Evolutionary conservation across 2,888 invertebrate species (phyloP).

Genomic region (Tiphia femorata): DNA sequence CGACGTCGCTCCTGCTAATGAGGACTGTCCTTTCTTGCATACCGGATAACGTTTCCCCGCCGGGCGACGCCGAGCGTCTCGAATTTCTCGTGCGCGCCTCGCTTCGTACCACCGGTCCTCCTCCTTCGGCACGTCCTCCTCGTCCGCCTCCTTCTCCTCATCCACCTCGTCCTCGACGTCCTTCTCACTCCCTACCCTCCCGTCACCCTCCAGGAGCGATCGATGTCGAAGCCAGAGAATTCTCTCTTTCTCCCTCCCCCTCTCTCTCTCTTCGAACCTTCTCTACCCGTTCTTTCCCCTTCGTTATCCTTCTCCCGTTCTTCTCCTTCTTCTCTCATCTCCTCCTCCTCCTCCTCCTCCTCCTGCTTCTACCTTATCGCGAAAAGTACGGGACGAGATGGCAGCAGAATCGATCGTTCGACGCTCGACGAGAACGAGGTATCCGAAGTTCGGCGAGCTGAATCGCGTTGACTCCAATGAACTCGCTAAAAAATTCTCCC

Average conservation of each 20-base stretch:
- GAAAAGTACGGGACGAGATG: constrained; percentile 38
- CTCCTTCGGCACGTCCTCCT: background rate
- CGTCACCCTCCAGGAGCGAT: constrained; percentile 35
- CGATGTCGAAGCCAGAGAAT: constrained; percentile 37
- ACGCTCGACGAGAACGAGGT: constrained; percentile 31
- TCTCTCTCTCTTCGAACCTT: background rate
- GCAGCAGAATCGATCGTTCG: constrained; percentile 35
- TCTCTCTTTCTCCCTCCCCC: constrained; percentile 14
- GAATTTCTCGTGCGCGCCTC: constrained; percentile 44
- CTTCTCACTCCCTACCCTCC: constrained; percentile 14
- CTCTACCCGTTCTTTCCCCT: background rate
- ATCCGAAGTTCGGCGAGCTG: constrained; percentile 18
- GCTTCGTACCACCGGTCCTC: constrained; percentile 18
- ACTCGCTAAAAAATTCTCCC: no score
- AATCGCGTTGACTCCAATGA: background rate
- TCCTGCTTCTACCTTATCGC: constrained; percentile 33
- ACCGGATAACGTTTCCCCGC: constrained; percentile 57
- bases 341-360: constrained; percentile 9
- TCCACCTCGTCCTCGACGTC: background rate
- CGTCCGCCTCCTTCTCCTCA: background rate
- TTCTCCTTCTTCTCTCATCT: background rate
- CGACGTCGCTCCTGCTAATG: constrained; percentile 50
- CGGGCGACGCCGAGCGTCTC: constrained; percentile 52
- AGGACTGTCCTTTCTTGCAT: constrained; percentile 58
- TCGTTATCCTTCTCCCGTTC: background rate